A percentile compares a stretch with the other conserved stretches of the same genome.
phyloP scores from a whole-genome alignment of 2,113 vertebrate species.

The Archocentrus centrarchus region DNA sequence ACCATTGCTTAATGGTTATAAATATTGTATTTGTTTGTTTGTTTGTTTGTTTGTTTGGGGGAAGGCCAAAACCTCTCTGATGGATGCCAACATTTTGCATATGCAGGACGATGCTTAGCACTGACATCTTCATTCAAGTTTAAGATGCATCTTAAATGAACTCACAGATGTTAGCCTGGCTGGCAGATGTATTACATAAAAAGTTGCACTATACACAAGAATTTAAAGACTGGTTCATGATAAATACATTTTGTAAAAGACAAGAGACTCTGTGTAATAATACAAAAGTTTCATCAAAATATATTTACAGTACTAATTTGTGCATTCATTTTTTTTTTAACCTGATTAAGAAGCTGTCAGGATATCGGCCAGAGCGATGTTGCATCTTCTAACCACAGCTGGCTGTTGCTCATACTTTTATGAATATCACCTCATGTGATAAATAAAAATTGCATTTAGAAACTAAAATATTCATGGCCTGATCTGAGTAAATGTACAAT shows the following conservation, averaged over 20 bases:
- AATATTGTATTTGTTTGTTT: neutral
- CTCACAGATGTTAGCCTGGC: neutral
- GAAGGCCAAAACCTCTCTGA: neutral
- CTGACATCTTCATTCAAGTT: neutral
- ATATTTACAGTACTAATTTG: too few relatives aligned
- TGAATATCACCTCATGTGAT: too few relatives aligned
- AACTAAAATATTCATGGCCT: too few relatives aligned
- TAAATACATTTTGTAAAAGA: neutral
- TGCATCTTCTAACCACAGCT: rapidly evolving
- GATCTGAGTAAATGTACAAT: neutral
- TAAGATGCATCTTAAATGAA: neutral
- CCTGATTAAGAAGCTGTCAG: too few relatives aligned
- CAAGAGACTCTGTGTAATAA: too few relatives aligned
- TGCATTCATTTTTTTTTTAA: too few relatives aligned
- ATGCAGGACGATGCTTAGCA: neutral
- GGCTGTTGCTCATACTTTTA: too few relatives aligned
- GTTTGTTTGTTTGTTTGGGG: neutral
- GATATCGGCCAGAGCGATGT: neutral
- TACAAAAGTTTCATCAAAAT: too few relatives aligned
- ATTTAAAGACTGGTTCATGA: neutral
- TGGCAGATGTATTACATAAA: neutral
- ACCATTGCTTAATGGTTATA: neutral
- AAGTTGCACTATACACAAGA: neutral
- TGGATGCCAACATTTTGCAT: neutral
- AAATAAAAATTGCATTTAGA: too few relatives aligned